These are phyloP conservation scores for Cassiopea andromeda DNA, from an alignment of 30 jellyfish, hydroid and myxozoan genomes.

Conservation along the genomic window DNA sequence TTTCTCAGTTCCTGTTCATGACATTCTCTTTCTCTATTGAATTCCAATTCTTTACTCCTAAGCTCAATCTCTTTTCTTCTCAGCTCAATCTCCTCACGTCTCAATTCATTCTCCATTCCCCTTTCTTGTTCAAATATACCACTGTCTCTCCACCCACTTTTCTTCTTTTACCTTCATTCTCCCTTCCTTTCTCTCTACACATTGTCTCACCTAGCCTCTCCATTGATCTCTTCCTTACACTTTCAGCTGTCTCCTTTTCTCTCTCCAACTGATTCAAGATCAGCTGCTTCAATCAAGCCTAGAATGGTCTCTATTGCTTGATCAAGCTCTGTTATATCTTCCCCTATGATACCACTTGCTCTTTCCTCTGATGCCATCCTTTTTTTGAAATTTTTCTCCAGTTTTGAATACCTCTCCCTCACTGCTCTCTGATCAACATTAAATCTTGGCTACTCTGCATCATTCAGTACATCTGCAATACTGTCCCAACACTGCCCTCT, in stretches of 20 bases:
- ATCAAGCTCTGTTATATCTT: slow-evolving; percentile 31
- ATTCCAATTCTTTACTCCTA: background rate
- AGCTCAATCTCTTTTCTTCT: background rate
- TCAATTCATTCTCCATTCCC: background rate
- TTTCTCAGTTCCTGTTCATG: background rate
- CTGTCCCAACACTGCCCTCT: slow-evolving; percentile 30
- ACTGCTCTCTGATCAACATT: slow-evolving; percentile 21
- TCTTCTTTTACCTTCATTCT: background rate
- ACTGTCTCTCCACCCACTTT: background rate
- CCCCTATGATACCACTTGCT: slow-evolving; percentile 35
- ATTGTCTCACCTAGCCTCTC: slow-evolving; percentile 4
- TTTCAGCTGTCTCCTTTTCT: slow-evolving; percentile 20
- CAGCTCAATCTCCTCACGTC: background rate
- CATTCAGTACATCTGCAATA: slow-evolving; percentile 17
- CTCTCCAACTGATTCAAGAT: background rate
- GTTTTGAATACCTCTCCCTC: slow-evolving; percentile 29
- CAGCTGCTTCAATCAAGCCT: background rate
- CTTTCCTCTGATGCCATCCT: slow-evolving; percentile 5
- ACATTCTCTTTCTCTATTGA: background rate
- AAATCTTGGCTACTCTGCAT: slow-evolving; percentile 10
- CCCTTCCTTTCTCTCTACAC: slow-evolving; percentile 14
- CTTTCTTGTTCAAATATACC: background rate
- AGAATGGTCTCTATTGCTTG: slow-evolving; percentile 10
- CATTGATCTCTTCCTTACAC: slow-evolving; percentile 6
- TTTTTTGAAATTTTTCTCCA: slow-evolving; percentile 16